Percentiles rank a stretch among this genome's conserved stretches.
phyloP scores from a whole-genome alignment of 2,888 invertebrate genomes.

The Heteropelma amictum region DNA sequence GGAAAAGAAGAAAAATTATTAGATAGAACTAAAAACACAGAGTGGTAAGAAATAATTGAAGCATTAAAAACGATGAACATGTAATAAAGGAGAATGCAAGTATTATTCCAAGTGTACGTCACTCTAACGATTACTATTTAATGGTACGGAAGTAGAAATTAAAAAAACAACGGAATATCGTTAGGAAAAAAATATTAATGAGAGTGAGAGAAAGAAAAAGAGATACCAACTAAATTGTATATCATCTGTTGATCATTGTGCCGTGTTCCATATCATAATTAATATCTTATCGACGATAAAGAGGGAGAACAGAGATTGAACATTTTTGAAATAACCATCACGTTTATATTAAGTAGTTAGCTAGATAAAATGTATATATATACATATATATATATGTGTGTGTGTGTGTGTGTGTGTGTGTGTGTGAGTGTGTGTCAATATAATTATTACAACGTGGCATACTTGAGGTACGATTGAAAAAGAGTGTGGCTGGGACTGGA shows the following conservation, averaged over 20 bases:
- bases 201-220: conserved; percentile 23
- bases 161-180: conserved; percentile 41
- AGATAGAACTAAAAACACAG: conserved; percentile 10
- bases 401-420: neutral
- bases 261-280: conserved; percentile 71
- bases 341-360: conserved; percentile 56
- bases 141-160: too few relatives aligned
- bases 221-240: conserved; percentile 61
- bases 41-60: conserved; percentile 12
- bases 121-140: conserved; percentile 51
- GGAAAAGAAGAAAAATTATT: conserved; percentile 1
- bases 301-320: conserved; percentile 53
- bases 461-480: too few relatives aligned
- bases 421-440: too few relatives aligned
- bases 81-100: conserved; percentile 38
- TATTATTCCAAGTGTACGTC: conserved; percentile 53
- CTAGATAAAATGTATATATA: conserved; percentile 46
- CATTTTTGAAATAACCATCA: conserved; percentile 51
- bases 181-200: conserved; percentile 38
- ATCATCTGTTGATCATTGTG: conserved; percentile 69
- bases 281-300: conserved; percentile 54
- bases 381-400: neutral
- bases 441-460: too few relatives aligned
- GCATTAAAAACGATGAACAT: conserved; percentile 9
- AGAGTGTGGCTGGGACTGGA: too few relatives aligned